Evolutionary conservation across 2,113 vertebrate genomes (phyloP), one percentile per base, ranked within the genome.

Genomic region (Salvelinus namaycush): DNA sequence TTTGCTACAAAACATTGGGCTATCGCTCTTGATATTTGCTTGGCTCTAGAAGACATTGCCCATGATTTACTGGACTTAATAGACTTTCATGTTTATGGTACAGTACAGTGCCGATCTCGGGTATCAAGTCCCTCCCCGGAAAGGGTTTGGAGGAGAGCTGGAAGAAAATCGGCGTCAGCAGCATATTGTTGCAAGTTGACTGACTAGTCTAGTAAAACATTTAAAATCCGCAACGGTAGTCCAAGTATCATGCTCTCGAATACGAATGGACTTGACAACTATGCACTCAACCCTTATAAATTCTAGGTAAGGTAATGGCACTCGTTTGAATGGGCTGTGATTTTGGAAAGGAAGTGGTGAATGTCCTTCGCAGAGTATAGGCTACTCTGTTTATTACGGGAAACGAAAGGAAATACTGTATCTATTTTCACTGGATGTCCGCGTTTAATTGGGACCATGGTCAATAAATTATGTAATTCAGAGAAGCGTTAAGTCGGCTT

Each of bases 121-220:
- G 24, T 22, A 20, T 18, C 48, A 89, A 89, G 90, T 89, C 91
- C 92, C 90, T 84, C 92, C 92, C 92, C 91, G 91, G 91, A 93
- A 92, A 85, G 87, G 87, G 87, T 84, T 76, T 81, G 84, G 84
- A 75, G 82, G 14, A 70, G 69, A 75, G 72, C 51, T 81, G 26
- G 31, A 20, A 68, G 67, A 20, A 29, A 68, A 68, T 68, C 67
- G 29, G 9, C 31, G 67, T 18, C 18, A 34, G 67, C 67, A 29
- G 12, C 65, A 29, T 67, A 18, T 62, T 22, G 59, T n/a, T 22
- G 3, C n/a, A 62, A 62, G 59, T n/a, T 22, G 4, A 24, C 59
- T 60, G n/a, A 60, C 8, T n/a, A 8, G n/a, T 62, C n/a, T 22
- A 22, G 59, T n/a, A 62, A 62, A 62, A 62, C 59, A 62, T 62